Evolutionary conservation across 2,888 invertebrate genomes (phyloP).

Genomic region (Sesia bembeciformis): DNA sequence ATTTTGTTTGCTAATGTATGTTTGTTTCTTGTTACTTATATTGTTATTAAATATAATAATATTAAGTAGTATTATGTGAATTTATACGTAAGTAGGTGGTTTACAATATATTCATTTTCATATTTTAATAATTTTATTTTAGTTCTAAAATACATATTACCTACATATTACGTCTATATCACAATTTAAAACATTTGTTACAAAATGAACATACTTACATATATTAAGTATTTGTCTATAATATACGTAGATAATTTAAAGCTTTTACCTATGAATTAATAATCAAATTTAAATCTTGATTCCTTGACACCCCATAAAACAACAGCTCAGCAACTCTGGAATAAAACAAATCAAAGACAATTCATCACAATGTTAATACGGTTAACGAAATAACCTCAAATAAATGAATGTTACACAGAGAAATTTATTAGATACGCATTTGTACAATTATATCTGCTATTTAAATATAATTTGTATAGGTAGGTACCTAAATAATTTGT

Average conservation of each 20-base stretch:
- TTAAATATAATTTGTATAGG: no score
- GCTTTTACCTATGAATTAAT: background rate
- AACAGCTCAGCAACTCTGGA: conserved; percentile 7
- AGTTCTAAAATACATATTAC: background rate
- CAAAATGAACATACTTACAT: background rate
- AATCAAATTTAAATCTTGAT: background rate
- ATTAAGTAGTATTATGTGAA: conserved; percentile 41
- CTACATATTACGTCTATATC: background rate
- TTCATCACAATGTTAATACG: background rate
- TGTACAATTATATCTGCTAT: no score
- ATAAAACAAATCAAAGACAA: background rate
- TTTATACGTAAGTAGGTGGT: conserved; percentile 37
- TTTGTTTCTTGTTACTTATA: conserved; percentile 26
- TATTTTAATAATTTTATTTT: background rate
- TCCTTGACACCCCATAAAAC: conserved; percentile 2
- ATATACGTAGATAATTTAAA: background rate
- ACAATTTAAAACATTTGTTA: background rate
- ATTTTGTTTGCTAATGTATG: conserved; percentile 1
- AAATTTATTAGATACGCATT: no score
- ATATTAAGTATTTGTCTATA: background rate
- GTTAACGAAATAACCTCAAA: no score
- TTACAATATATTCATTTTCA: conserved; percentile 9
- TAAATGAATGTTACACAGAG: no score
- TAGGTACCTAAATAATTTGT: no score
- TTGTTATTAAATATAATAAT: conserved; percentile 60